Evolutionary conservation across 2,888 invertebrate genomes (phyloP).

Genomic region (Salpingus planirostris): DNA sequence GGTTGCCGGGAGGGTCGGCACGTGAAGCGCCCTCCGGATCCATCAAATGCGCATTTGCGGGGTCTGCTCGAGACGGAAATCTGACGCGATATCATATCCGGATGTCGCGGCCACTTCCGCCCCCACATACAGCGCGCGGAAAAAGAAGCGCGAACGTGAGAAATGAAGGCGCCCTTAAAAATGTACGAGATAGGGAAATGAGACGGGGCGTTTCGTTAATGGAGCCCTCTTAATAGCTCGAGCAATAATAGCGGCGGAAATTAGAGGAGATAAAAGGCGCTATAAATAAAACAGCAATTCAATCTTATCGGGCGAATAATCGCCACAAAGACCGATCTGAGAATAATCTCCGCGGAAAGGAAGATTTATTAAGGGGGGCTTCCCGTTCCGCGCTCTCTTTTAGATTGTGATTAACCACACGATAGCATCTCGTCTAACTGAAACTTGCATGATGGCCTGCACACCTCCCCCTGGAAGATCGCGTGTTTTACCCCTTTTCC

Average conservation of each 20-base stretch:
- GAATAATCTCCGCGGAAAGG: conserved; percentile 18
- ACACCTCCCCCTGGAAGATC: no score
- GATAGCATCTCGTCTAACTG: no score
- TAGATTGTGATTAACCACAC: conserved; percentile 13
- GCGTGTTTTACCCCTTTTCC: no score
- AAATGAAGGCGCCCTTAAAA: no score
- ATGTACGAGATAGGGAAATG: no score
- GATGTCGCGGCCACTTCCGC: background rate
- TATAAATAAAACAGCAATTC: conserved; percentile 6
- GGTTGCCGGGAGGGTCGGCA: no score
- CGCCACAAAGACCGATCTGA: conserved; percentile 17
- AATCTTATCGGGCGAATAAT: conserved; percentile 18
- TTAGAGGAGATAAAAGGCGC: background rate
- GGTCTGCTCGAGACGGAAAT: background rate
- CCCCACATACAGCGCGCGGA: no score
- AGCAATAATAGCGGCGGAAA: no score
- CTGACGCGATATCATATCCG: background rate
- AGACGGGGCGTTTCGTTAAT: no score
- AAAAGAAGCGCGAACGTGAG: no score
- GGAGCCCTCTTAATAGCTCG: no score
- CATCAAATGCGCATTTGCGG: background rate
- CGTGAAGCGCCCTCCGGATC: background rate
- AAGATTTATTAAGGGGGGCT: conserved; percentile 18
- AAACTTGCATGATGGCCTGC: no score
- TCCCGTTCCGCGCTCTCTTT: conserved; percentile 10